Percentiles rank a stretch among this genome's conserved stretches.
Evolutionary conservation across 1,140 invertebrate species (phyloP).

Genomic region (Zeugodacus cucurbitae): DNA sequence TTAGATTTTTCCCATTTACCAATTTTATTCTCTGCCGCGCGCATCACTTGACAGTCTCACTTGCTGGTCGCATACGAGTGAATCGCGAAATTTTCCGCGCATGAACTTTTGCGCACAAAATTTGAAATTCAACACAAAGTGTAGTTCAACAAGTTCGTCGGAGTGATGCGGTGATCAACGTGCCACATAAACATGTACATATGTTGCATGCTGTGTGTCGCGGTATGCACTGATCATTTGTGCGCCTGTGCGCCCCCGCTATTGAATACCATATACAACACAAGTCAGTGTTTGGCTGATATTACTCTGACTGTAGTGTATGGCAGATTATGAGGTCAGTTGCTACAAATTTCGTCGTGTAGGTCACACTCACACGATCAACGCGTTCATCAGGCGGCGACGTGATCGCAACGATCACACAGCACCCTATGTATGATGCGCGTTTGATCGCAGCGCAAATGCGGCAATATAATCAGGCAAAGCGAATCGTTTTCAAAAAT

Average conservation of each 20-base stretch:
- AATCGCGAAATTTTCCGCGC: constrained; percentile 30
- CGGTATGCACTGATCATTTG: background rate
- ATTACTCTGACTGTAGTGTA: background rate
- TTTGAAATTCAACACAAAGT: constrained; percentile 30
- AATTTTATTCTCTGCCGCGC: background rate
- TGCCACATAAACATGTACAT: background rate
- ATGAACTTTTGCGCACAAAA: constrained; percentile 33
- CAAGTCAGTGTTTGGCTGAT: background rate
- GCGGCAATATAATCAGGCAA: constrained; percentile 26
- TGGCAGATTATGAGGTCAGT: constrained; percentile 31
- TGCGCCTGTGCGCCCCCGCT: background rate
- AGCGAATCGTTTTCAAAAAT: constrained; percentile 20
- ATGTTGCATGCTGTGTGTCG: background rate
- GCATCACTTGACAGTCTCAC: background rate
- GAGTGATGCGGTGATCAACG: constrained; percentile 10
- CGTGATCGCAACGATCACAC: background rate
- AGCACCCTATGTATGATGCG: background rate
- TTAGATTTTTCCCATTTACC: background rate
- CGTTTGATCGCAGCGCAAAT: constrained; percentile 15
- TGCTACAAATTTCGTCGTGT: constrained; percentile 39
- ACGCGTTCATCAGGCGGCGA: constrained; percentile 29
- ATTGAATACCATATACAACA: background rate
- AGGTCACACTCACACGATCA: constrained; percentile 36
- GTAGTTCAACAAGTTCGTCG: constrained; percentile 24
- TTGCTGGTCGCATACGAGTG: background rate